phyloP scores from a whole-genome alignment of 1,140 invertebrate genomes.

The Adoxophyes honmai region DNA sequence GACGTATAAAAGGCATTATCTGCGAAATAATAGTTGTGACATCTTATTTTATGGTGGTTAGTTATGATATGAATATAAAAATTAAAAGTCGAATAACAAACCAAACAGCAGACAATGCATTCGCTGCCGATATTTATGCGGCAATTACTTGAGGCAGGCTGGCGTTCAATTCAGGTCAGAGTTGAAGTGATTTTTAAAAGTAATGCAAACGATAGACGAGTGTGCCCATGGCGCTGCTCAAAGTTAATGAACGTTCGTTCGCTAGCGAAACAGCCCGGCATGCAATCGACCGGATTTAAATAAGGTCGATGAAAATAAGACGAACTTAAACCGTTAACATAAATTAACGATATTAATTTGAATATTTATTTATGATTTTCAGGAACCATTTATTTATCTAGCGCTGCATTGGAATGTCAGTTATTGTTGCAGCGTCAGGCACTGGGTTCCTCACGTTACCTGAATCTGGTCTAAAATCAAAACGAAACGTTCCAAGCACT shows the following conservation, averaged over 20 bases:
- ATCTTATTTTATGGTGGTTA: no score
- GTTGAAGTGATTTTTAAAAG: slow-evolving; percentile 69
- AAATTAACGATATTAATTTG: background rate
- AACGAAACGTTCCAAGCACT: no score
- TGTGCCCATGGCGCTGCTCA: slow-evolving; percentile 40
- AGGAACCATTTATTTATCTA: no score
- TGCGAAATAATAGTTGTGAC: no score
- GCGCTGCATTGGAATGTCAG: no score
- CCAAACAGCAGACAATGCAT: slow-evolving; percentile 20
- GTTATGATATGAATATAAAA: background rate
- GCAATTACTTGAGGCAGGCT: slow-evolving; percentile 68
- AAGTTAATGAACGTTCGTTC: slow-evolving; percentile 55
- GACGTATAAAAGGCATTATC: no score
- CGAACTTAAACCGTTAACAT: slow-evolving; percentile 15
- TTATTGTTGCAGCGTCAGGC: no score
- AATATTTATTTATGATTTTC: no score
- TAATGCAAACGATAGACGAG: slow-evolving; percentile 65
- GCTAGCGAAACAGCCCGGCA: slow-evolving; percentile 25
- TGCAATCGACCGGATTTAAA: slow-evolving; percentile 20
- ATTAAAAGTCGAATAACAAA: slow-evolving; percentile 31
- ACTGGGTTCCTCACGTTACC: no score
- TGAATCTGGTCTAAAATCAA: no score
- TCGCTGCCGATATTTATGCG: slow-evolving; percentile 53
- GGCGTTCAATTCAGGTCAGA: slow-evolving; percentile 67
- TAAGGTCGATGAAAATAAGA: slow-evolving; percentile 18